phyloP scores from a whole-genome alignment of 2,888 invertebrate genomes.

The Hypomecis atomaria region DNA sequence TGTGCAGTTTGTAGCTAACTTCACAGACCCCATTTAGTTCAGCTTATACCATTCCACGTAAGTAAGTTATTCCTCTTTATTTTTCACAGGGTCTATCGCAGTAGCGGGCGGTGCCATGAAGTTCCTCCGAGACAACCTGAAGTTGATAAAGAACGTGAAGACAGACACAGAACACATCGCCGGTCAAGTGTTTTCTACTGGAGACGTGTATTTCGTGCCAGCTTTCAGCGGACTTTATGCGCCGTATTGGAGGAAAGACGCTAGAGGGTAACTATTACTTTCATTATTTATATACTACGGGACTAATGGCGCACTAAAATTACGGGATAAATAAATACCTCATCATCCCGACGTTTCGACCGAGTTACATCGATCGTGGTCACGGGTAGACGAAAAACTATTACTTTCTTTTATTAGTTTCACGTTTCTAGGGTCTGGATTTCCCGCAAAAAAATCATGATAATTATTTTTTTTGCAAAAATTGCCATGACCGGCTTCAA shows the following conservation, averaged over 20 bases:
- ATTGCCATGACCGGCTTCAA: too few relatives aligned
- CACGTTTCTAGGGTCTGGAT: background rate
- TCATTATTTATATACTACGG: too few relatives aligned
- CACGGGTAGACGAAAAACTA: too few relatives aligned
- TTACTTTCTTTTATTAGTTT: background rate
- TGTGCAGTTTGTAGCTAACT: too few relatives aligned
- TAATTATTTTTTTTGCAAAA: too few relatives aligned
- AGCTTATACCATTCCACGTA: too few relatives aligned
- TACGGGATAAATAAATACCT: too few relatives aligned
- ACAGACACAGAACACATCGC: conserved; percentile 90
- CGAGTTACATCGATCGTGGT: too few relatives aligned
- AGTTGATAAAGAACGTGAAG: conserved; percentile 90
- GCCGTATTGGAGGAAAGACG: conserved; percentile 99
- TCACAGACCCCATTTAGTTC: too few relatives aligned
- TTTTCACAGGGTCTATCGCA: conserved; percentile 91
- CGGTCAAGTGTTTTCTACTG: conserved; percentile 92
- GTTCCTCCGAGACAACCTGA: conserved; percentile 97
- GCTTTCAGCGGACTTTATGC: conserved; percentile 98
- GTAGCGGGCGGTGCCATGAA: conserved; percentile 96
- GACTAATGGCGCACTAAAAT: too few relatives aligned
- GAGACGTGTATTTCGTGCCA: conserved; percentile 99
- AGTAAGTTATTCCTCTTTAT: too few relatives aligned
- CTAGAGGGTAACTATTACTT: conserved; percentile 88
- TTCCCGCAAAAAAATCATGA: background rate
- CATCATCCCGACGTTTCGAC: too few relatives aligned